Percentiles rank a stretch among this genome's conserved stretches.
Evolutionary conservation across 2,888 invertebrate species (phyloP).

Genomic region (Colostygia pectinataria): DNA sequence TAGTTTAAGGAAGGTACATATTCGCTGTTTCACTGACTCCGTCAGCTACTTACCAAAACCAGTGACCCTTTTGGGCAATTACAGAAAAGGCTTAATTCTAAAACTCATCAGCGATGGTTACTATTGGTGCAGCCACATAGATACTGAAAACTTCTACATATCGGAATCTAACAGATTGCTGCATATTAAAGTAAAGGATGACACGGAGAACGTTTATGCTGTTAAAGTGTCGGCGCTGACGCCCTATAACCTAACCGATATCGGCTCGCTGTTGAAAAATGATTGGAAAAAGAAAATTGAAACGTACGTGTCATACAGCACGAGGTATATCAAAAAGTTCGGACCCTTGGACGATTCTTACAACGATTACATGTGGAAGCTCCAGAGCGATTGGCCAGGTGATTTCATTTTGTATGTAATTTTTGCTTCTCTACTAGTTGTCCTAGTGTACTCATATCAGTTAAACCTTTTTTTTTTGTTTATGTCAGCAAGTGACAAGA

Average conservation of each 20-base stretch:
- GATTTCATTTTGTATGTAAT: background rate
- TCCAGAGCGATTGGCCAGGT: conserved; percentile 18
- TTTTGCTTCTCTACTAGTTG: no score
- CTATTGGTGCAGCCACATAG: conserved; percentile 69
- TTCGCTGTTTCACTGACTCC: conserved; percentile 71
- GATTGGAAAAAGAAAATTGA: conserved; percentile 56
- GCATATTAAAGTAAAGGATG: conserved; percentile 56
- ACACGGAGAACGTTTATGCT: conserved; percentile 53
- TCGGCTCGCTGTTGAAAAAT: conserved; percentile 35
- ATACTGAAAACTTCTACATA: conserved; percentile 51
- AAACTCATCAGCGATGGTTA: conserved; percentile 61
- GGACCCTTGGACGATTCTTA: conserved; percentile 35
- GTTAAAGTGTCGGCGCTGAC: conserved; percentile 51
- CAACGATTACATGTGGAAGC: conserved; percentile 26
- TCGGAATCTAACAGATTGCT: conserved; percentile 62
- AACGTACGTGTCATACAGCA: conserved; percentile 61
- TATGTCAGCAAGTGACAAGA: no score
- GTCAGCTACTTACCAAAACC: conserved; percentile 49
- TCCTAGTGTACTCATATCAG: no score
- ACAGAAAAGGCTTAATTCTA: conserved; percentile 44
- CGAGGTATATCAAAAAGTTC: conserved; percentile 51
- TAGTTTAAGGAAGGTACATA: conserved; percentile 35
- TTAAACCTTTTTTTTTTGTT: no score
- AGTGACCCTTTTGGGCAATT: conserved; percentile 40
- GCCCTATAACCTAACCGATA: conserved; percentile 36